Evolutionary conservation across 2,113 vertebrate species (phyloP).

Genomic region (Diadophis punctatus): DNA sequence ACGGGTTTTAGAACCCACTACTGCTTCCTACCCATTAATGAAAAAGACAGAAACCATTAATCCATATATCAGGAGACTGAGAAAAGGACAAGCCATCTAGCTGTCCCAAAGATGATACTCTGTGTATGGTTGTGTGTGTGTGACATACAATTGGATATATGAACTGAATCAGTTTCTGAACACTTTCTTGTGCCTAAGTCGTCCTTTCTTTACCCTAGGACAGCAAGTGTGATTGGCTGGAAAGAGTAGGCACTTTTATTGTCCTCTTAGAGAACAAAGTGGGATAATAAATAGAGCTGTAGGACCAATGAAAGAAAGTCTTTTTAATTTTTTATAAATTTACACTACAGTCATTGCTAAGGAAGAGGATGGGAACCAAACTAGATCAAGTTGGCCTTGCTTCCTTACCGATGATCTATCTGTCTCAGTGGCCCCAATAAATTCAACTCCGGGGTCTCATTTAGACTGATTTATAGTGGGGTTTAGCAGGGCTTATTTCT

Average conservation of each 20-base stretch:
- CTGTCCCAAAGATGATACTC: background rate
- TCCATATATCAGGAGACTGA: background rate
- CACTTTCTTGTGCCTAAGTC: background rate
- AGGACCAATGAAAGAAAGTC: background rate
- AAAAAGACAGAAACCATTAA: background rate
- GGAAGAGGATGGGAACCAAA: background rate
- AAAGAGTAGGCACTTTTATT: background rate
- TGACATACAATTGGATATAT: background rate
- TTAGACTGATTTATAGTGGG: background rate
- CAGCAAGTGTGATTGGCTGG: background rate
- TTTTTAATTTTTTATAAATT: background rate
- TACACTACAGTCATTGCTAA: background rate
- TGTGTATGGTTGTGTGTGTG: background rate
- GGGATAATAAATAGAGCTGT: background rate
- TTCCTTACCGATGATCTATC: background rate
- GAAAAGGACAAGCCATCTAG: background rate
- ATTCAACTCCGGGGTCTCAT: background rate
- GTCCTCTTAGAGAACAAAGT: background rate
- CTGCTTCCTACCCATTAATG: background rate
- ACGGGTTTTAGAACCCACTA: too few relatives aligned
- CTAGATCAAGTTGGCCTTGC: background rate
- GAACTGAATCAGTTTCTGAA: background rate
- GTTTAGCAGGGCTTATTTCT: background rate
- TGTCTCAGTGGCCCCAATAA: background rate
- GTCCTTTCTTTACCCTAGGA: background rate